phyloP scores from a whole-genome alignment of 2,797 vertebrate species.

The Platyrinchus mystaceus region DNA sequence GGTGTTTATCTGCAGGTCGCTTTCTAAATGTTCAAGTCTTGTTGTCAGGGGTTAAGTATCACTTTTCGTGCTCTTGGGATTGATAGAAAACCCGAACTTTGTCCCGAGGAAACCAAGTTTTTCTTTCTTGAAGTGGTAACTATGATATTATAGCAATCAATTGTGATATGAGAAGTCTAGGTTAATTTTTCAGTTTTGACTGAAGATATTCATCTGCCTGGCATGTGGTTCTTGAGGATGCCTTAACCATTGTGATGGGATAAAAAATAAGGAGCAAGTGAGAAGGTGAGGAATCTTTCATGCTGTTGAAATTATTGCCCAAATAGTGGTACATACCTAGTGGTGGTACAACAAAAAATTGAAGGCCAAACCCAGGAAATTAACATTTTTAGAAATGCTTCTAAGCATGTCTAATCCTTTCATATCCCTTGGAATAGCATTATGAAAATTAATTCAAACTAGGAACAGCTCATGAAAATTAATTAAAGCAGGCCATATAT shows the following conservation, averaged over 20 bases:
- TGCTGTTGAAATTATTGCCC: not conserved
- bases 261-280: not conserved
- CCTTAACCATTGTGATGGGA: not conserved
- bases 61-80: not conserved
- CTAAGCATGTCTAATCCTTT: not conserved
- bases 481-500: not conserved
- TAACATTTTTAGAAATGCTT: not conserved
- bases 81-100: not conserved
- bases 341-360: not conserved
- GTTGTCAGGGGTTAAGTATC: not conserved
- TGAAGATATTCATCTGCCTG: not conserved
- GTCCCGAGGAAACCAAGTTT: not conserved
- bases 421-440: not conserved
- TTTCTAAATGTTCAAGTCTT: not conserved
- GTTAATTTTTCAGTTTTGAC: not conserved
- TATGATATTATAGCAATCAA: not conserved
- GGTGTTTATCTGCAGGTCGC: not conserved
- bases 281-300: not conserved
- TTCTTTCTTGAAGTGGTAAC: not conserved
- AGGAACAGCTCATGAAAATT: not conserved
- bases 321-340: not conserved
- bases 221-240: not conserved
- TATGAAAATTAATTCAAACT: conserved; percentile 6
- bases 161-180: not conserved
- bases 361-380: not conserved